Base-by-base conservation (phyloP, 2,888 invertebrate species). In the Drosophila subquinaria region DNA sequence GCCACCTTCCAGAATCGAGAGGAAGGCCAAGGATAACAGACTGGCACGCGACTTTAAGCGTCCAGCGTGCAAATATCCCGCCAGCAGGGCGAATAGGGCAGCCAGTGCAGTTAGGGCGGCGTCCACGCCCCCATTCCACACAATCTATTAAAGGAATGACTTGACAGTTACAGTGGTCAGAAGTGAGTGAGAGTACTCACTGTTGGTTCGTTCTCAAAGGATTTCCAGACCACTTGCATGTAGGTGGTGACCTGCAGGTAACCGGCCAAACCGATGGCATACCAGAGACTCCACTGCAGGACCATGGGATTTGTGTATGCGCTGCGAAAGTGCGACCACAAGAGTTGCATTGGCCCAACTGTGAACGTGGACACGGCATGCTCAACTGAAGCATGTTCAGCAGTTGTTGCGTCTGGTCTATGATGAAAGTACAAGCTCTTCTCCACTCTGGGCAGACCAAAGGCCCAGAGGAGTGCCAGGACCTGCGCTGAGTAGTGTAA, bases 61-160 rank as follows among this genome's bases (percentile, higher is more conserved):
- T 1, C 90, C 91, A 2, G 90, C 88, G 68, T 92, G 92, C 47
- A 92, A 78, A 62, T 92, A 92, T 0, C 94, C 94, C 0, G 95
- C 95, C 0, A 94, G 63, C 52, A 94, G 92, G 0, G 96, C 95
- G 3, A 94, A 95, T 1, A 93, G 85, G 17, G 95, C 95, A 65
- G 96, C 96, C 0, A 96, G 91, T 0, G 96, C 91, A 0, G 96
- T 97, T 43, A 95, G 94, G 0, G 94, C 88, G 0, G 97, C 97
- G 92, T 98, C 98, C 0, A 97, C 96, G 8, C 95, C 96, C 0
- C 98, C 98, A 91, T 97, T 97, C 92, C 93, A 93, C 3, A 88
- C 82, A 55, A 90, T 84, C 91, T 92, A 33, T 10, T 15, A 10
- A 13, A 13, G n/a, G 13, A 1, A 27, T 45, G 8, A 45, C 11